Percentiles rank a stretch among this genome's conserved stretches.
phyloP scores from a whole-genome alignment of 1,140 invertebrate species.

The Carcinoscorpius rotundicauda region DNA sequence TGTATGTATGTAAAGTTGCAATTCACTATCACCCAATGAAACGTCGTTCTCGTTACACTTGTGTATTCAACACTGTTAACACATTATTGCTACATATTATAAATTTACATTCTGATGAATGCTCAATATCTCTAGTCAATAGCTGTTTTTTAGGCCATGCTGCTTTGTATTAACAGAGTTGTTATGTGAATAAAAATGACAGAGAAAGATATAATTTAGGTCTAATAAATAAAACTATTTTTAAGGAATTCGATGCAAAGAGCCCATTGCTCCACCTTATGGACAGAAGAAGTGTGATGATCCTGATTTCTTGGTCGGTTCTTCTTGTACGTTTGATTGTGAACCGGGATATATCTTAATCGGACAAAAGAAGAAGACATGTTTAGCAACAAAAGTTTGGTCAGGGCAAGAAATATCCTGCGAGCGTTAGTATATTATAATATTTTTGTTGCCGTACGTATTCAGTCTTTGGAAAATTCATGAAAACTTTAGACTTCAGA shows the following conservation, averaged over 20 bases:
- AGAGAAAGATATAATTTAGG: too few species aligned
- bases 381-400: constrained; percentile 4
- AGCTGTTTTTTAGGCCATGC: too few species aligned
- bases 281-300: neutral
- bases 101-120: too few species aligned
- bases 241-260: constrained; percentile 3
- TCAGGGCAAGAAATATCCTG: constrained; percentile 2
- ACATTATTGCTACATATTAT: too few species aligned
- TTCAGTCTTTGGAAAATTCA: neutral
- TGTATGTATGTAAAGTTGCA: too few species aligned
- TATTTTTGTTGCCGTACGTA: neutral
- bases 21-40: too few species aligned
- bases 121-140: too few species aligned
- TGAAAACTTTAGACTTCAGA: neutral
- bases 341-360: constrained; percentile 2
- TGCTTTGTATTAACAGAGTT: too few species aligned
- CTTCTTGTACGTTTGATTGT: constrained; percentile 6
- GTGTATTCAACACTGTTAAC: too few species aligned
- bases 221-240: neutral
- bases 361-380: constrained; percentile 6
- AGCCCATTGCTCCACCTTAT: neutral
- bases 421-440: constrained; percentile 5
- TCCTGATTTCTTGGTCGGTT: neutral
- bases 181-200: too few species aligned
- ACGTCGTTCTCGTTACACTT: too few species aligned